Evolutionary conservation across 64 coral and sea anemone species (phyloP), one percentile per base, ranked within the genome.

Genomic region (Pachyseris speciosa): DNA sequence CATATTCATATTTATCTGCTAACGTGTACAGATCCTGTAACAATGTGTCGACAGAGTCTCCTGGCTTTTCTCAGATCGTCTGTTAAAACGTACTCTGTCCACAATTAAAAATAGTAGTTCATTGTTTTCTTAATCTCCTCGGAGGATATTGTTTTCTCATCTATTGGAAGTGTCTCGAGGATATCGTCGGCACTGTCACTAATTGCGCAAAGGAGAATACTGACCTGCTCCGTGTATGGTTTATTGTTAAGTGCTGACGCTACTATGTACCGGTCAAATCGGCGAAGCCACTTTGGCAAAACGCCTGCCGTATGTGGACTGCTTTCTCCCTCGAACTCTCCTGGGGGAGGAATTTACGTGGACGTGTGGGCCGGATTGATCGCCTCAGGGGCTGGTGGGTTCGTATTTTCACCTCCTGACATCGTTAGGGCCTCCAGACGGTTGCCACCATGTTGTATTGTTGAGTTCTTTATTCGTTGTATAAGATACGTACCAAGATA

Each of bases 1-100:
- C 71, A 81, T 91, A 95, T 32, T 91, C 66, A 80, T 73, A 91
- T 52, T 86, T 73, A 49, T 79, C 94, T 12, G 92, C 77, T 88
- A 78, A 57, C 83, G 84, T 71, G 52, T 89, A 83, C 49, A 89
- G 50, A 77, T 89, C 85, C 74, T 94, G 78, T 7, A 94, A 66
- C 61, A 84, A 89, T 81, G 64, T 88, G 58, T 94, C 75, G 28
- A 94, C 26, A 57, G 74, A 52, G 30, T 88, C 75, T 45, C 84
- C 91, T 17, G 58, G 83, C 13, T 66, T 61, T 44, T 85, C 9
- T 5, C n/a, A 37, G n/a, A 45, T 45, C 57, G 51, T 86, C 84
- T 69, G 67, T 92, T 85, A 69, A 92, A 85, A 75, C 68, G 90
- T 45, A 68, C 80, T 85, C 80, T 69, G 71, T 92, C 90, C 20